Evolutionary conservation across 2,888 invertebrate genomes (phyloP).

Genomic region (Ophioninae sp.): DNA sequence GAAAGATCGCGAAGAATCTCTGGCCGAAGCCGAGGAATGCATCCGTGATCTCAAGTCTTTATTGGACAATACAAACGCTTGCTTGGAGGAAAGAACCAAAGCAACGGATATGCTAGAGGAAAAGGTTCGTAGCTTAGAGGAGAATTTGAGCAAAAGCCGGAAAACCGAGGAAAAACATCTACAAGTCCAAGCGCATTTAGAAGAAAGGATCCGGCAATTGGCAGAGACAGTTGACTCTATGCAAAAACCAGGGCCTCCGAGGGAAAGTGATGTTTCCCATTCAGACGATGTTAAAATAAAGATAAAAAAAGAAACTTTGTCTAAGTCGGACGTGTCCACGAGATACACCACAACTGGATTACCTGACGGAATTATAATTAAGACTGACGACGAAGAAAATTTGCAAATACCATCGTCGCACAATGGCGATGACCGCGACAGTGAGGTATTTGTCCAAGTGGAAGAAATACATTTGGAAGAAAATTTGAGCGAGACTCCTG

Average conservation of each 20-base stretch:
- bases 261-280: neutral
- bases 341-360: neutral
- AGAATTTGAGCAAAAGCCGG: constrained; percentile 31
- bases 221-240: constrained; percentile 24
- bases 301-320: constrained; percentile 55
- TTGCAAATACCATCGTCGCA: constrained; percentile 33
- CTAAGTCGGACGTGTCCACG: constrained; percentile 48
- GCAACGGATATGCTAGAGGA: constrained; percentile 71
- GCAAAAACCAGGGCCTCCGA: constrained; percentile 20
- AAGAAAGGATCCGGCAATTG: constrained; percentile 23
- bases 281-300: neutral
- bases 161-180: neutral
- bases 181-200: constrained; percentile 38
- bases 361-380: constrained; percentile 31
- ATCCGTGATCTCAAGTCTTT: constrained; percentile 73
- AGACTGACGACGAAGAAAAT: constrained; percentile 46
- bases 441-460: constrained; percentile 54
- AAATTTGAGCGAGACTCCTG: constrained; percentile 7
- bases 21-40: constrained; percentile 69
- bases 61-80: constrained; percentile 69
- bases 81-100: constrained; percentile 71
- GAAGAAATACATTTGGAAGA: constrained; percentile 40
- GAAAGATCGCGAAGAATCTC: constrained; percentile 67
- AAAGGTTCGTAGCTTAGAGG: constrained; percentile 42
- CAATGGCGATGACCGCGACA: constrained; percentile 36